Conservation (phyloP, 1,140 invertebrate genomes). For the Ceratina calcarata region DNA sequence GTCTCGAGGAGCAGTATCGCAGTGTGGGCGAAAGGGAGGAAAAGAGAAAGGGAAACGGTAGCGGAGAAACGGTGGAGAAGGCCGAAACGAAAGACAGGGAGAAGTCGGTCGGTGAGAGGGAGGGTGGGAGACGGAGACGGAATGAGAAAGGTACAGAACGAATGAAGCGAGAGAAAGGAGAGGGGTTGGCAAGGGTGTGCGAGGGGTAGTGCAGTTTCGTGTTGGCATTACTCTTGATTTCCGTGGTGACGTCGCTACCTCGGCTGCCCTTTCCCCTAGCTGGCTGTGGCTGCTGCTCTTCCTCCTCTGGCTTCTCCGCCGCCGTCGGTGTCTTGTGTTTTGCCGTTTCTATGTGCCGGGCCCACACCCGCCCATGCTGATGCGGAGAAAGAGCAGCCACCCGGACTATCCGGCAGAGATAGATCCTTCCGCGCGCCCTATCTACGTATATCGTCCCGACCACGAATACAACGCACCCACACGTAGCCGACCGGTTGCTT, state of each 20-base stretch:
- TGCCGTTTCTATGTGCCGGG: constrained; percentile 58
- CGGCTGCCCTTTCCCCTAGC: constrained; percentile 64
- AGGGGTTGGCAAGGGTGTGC: constrained; percentile 69
- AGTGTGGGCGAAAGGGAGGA: neutral
- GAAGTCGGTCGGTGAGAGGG: neutral
- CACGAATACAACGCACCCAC: constrained; percentile 15
- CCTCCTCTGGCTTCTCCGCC: constrained; percentile 46
- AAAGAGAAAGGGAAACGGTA: neutral
- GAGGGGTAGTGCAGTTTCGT: constrained; percentile 81
- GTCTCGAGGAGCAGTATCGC: constrained; percentile 42
- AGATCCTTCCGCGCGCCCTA: constrained; percentile 52
- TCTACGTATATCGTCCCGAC: constrained; percentile 44
- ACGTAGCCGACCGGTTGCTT: neutral
- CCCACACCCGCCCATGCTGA: constrained; percentile 30
- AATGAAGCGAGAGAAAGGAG: constrained; percentile 60
- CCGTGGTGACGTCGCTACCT: constrained; percentile 78
- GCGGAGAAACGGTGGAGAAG: neutral
- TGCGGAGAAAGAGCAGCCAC: constrained; percentile 62
- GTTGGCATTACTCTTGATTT: constrained; percentile 82
- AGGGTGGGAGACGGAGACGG: constrained; percentile 20
- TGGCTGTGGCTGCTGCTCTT: constrained; percentile 12
- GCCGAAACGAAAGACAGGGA: constrained; percentile 17
- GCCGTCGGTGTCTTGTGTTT: constrained; percentile 59
- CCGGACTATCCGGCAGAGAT: constrained; percentile 64
- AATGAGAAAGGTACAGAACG: constrained; percentile 43